A percentile compares a stretch with the other conserved stretches of the same genome.
These are phyloP conservation scores for Ochropleura plecta DNA, from an alignment of 2,888 invertebrate species.

Conservation along the genomic window DNA sequence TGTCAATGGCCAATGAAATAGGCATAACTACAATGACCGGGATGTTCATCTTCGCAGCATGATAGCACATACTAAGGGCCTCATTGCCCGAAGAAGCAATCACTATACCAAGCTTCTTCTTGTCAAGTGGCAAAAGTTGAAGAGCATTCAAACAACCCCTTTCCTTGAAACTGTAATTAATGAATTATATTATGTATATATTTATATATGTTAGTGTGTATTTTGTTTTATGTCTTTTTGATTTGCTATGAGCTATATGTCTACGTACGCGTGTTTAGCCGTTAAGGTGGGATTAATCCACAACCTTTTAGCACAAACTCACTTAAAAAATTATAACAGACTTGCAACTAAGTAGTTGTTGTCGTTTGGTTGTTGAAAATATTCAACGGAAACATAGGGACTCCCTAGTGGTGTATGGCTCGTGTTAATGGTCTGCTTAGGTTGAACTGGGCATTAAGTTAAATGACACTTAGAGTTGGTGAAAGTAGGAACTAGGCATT, in stretches of 20 bases:
- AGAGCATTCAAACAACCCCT: constrained; percentile 92
- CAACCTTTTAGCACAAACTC: background rate
- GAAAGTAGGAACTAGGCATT: too few species aligned
- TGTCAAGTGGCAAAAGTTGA: constrained; percentile 89
- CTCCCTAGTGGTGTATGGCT: too few species aligned
- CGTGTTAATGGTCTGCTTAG: too few species aligned
- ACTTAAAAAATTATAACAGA: too few species aligned
- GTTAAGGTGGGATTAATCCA: background rate
- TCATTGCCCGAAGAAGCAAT: constrained; percentile 94
- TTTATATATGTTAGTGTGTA: too few species aligned
- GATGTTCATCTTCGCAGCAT: constrained; percentile 91
- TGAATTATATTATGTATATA: background rate
- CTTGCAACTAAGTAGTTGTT: too few species aligned
- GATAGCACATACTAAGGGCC: constrained; percentile 92
- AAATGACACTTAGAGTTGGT: too few species aligned
- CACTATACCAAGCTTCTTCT: constrained; percentile 92
- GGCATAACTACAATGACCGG: constrained; percentile 93
- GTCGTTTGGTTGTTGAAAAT: too few species aligned
- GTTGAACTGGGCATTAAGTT: too few species aligned
- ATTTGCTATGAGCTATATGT: too few species aligned
- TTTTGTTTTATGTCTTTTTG: too few species aligned
- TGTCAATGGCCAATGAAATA: constrained; percentile 91
- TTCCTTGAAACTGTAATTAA: constrained; percentile 92
- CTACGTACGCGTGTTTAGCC: background rate
- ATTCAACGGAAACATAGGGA: too few species aligned